Conservation (phyloP, 2,888 invertebrate species). For the Mantis religiosa region DNA sequence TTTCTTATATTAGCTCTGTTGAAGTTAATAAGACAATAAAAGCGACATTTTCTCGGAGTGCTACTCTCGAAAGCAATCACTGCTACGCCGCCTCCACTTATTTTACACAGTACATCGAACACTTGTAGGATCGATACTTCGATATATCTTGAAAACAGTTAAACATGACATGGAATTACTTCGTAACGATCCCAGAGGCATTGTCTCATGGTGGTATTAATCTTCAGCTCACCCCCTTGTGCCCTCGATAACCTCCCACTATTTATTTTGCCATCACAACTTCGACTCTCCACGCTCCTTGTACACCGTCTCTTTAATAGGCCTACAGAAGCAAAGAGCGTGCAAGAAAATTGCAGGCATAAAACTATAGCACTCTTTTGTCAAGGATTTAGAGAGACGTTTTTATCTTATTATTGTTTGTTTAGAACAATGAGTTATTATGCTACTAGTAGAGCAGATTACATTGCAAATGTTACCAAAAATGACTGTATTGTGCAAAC, state of each 20-base stretch:
- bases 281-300: neutral
- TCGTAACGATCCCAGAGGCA: neutral
- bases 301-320: neutral
- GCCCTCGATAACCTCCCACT: neutral
- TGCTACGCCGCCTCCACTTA: neutral
- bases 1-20: neutral
- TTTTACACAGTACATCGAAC: neutral
- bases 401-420: too few relatives aligned
- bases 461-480: too few relatives aligned
- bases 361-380: neutral
- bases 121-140: neutral
- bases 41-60: neutral
- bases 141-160: neutral
- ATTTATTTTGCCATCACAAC: neutral
- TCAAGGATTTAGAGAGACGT: too few relatives aligned
- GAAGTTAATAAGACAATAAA: neutral
- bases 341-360: neutral
- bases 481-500: too few relatives aligned
- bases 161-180: neutral
- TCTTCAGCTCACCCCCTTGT: neutral
- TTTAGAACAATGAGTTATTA: too few relatives aligned
- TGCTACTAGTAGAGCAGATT: too few relatives aligned
- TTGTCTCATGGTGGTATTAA: neutral
- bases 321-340: neutral
- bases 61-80: neutral